Percentiles rank a stretch among this genome's conserved stretches.
Evolutionary conservation across 2,888 invertebrate species (phyloP).

Genomic region (Polylopha cassiicola): DNA sequence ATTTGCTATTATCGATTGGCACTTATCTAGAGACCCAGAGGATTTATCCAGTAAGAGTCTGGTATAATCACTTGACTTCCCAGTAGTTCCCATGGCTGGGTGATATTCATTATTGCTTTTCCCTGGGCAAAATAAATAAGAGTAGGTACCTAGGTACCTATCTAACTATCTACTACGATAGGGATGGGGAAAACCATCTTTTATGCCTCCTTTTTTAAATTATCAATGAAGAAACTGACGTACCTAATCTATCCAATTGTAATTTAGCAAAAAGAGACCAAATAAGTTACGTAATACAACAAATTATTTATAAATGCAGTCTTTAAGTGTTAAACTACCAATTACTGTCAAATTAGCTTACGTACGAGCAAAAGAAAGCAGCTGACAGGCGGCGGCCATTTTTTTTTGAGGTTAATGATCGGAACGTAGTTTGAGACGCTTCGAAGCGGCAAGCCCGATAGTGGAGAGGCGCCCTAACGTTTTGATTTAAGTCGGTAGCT

Average conservation of each 20-base stretch:
- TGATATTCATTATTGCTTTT: too few relatives aligned
- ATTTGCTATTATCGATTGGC: too few relatives aligned
- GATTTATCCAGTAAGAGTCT: too few relatives aligned
- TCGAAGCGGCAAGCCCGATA: slow-evolving; percentile 13
- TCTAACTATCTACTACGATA: too few relatives aligned
- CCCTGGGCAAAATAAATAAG: too few relatives aligned
- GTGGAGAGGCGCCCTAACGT: slow-evolving; percentile 22
- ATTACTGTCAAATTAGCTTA: slow-evolving; percentile 33
- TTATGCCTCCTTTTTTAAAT: too few relatives aligned
- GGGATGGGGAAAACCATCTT: too few relatives aligned
- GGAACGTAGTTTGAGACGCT: slow-evolving; percentile 28
- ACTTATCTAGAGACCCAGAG: too few relatives aligned
- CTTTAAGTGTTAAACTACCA: slow-evolving; percentile 19
- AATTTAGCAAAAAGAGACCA: neutral
- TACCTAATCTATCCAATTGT: neutral
- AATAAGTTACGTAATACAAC: slow-evolving; percentile 8
- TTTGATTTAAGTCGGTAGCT: neutral
- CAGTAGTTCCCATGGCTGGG: too few relatives aligned
- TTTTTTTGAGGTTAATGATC: slow-evolving; percentile 40
- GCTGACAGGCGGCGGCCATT: slow-evolving; percentile 24
- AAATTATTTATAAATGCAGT: slow-evolving; percentile 15
- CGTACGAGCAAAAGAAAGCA: slow-evolving; percentile 31
- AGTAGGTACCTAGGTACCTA: too few relatives aligned
- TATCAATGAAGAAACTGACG: too few relatives aligned
- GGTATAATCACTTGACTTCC: too few relatives aligned